Evolutionary conservation across 2,797 vertebrate genomes (phyloP), one percentile per base, ranked within the genome.

Genomic region (Aphelocoma californica): DNA sequence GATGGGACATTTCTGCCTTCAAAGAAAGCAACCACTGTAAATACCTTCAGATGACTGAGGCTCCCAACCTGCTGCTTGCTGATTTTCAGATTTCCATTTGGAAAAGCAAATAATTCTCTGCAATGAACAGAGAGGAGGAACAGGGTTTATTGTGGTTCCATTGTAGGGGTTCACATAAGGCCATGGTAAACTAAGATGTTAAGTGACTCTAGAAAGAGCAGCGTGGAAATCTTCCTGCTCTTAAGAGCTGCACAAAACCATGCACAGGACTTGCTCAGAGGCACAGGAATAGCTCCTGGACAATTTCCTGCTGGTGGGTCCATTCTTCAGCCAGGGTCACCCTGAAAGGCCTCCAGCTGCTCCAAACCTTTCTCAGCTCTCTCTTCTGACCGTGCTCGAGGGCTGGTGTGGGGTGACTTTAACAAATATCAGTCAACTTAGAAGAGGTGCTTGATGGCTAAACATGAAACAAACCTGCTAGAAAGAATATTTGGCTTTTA

Each of bases 1-100:
- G 84, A 40, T 69, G 91, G 94, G 92, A 86, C 61, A 25, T 82
- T 78, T 83, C 53, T 94, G 50, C 81, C 81, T 95, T 96, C 90
- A 94, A 86, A 95, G 87, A 28, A 21, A 80, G 71, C 67, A 93
- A 50, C 81, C 86, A 34, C 66, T 50, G 70, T 85, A 84, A 97
- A 88, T 48, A 67, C 40, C 78, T 95, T 77, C 42, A 70, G 92
- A 82, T 42, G 69, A 13, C 21, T 54, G 70, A 67, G 90, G 50
- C 57, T 86, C 62, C 90, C 82, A 84, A 78, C 64, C 57, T 47
- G 40, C 77, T 81, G 32, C 48, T 40, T 1, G 2, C 44, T 57
- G 66, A 7, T 82, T 88, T 65, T 26, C 54, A 79, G 58, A 8
- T 32, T 90, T 60, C 40, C 53, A 4, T 80, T 81, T 74, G 8